Percentiles rank a stretch among this genome's conserved stretches.
These are phyloP conservation scores for Narcine bancroftii DNA, from an alignment of 2,113 vertebrate genomes.

Conservation along the genomic window DNA sequence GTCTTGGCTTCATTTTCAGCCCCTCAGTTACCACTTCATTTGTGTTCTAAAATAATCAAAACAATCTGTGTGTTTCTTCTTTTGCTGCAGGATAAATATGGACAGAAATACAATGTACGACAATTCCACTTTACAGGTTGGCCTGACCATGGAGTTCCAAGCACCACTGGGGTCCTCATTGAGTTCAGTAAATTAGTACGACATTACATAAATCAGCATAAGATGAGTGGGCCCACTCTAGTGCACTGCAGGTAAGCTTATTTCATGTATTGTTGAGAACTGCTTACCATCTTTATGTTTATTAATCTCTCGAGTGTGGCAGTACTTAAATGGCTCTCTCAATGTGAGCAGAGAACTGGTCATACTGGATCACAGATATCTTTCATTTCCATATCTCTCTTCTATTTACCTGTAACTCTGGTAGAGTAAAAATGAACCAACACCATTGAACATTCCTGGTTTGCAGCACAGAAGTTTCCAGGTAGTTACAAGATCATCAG, in stretches of 20 bases:
- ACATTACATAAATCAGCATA: conserved; percentile 75
- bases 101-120: conserved; percentile 67
- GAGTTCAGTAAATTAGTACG: conserved; percentile 83
- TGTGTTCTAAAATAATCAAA: not conserved
- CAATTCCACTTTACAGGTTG: conserved; percentile 98
- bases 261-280: not conserved
- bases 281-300: not conserved
- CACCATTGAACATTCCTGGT: not conserved
- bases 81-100: conserved; percentile 59
- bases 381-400: not conserved
- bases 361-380: not conserved
- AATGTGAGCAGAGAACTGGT: not conserved
- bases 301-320: not conserved
- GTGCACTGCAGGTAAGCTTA: conserved; percentile 89
- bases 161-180: conserved; percentile 85
- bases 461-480: too few relatives aligned
- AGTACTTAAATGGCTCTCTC: not conserved
- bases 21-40: not conserved
- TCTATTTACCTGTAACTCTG: not conserved
- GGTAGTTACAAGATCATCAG: not conserved
- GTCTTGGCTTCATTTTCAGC: not conserved
- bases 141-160: conserved; percentile 87
- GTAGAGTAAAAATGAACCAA: not conserved
- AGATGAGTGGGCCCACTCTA: conserved; percentile 67
- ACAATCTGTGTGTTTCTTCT: not conserved